These are phyloP conservation scores for Pelusios castaneus DNA, from an alignment of 2,113 vertebrate genomes.

Conservation along the genomic window DNA sequence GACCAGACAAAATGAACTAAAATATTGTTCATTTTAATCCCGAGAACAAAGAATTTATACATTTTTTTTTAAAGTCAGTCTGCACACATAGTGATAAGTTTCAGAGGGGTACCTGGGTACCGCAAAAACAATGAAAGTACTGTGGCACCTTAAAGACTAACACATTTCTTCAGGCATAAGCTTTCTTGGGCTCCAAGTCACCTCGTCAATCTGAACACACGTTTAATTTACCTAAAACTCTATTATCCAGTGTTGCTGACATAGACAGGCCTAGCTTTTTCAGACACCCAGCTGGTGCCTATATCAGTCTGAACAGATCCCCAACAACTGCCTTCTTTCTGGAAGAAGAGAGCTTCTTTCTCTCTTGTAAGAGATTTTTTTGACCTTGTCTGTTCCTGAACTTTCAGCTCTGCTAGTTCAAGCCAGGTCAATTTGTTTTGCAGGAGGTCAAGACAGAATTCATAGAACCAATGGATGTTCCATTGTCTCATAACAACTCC, in stretches of 20 bases:
- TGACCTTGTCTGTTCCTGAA: not conserved
- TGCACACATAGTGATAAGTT: no score
- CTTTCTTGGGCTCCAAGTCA: no score
- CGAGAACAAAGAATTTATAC: not conserved
- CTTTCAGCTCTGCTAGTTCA: not conserved
- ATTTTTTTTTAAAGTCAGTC: not conserved
- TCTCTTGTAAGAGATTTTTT: not conserved
- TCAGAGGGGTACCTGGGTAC: no score
- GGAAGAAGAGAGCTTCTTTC: not conserved
- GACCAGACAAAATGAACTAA: not conserved
- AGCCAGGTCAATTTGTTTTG: not conserved
- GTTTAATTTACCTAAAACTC: not conserved
- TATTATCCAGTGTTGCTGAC: not conserved
- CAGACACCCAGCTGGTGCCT: not conserved
- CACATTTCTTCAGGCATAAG: no score
- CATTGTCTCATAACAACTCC: not conserved
- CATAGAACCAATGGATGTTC: not conserved
- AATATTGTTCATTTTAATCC: not conserved
- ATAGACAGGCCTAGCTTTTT: not conserved
- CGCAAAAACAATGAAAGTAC: no score
- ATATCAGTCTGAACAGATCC: not conserved
- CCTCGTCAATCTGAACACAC: no score
- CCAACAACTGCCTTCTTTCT: not conserved
- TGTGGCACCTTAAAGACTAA: no score
- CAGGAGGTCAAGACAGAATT: not conserved